phyloP scores from a whole-genome alignment of 2,888 invertebrate genomes.

The Caenorhabditis parvicauda region DNA sequence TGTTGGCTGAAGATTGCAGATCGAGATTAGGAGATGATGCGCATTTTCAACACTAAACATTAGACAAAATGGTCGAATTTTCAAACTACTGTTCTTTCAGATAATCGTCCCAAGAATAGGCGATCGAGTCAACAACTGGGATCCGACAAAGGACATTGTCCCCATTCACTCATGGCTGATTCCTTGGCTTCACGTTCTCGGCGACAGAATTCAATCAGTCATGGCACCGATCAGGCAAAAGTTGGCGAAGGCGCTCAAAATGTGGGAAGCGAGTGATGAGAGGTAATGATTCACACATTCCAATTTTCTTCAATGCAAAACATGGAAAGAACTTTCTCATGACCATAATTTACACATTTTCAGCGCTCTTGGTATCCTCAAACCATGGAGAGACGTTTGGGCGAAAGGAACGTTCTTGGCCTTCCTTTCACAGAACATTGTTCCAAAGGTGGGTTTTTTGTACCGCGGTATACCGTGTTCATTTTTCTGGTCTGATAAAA shows the following conservation, averaged over 20 bases:
- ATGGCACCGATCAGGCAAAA: slow-evolving; percentile 84
- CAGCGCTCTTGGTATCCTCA: slow-evolving; percentile 85
- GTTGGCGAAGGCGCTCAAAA: slow-evolving; percentile 28
- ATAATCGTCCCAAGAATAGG: slow-evolving; percentile 50
- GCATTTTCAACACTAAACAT: too few species aligned
- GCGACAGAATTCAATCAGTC: slow-evolving; percentile 70
- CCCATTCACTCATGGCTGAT: slow-evolving; percentile 96
- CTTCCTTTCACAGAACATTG: slow-evolving; percentile 81
- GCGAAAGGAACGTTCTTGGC: slow-evolving; percentile 76
- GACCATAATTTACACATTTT: too few species aligned
- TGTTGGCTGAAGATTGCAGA: too few species aligned
- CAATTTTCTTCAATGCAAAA: neutral
- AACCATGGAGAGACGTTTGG: slow-evolving; percentile 84
- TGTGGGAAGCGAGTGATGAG: slow-evolving; percentile 78
- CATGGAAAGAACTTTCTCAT: too few species aligned
- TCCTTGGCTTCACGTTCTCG: slow-evolving; percentile 87
- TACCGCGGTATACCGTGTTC: too few species aligned
- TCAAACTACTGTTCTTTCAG: too few species aligned
- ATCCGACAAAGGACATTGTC: slow-evolving; percentile 88
- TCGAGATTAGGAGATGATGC: too few species aligned
- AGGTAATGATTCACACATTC: slow-evolving; percentile 11
- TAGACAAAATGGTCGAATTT: too few species aligned
- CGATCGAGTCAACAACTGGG: slow-evolving; percentile 69
- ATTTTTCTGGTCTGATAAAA: neutral
- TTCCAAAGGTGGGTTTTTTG: slow-evolving; percentile 70